Evolutionary conservation across 1,140 invertebrate species (phyloP).

Genomic region (Drosophila busckii): DNA sequence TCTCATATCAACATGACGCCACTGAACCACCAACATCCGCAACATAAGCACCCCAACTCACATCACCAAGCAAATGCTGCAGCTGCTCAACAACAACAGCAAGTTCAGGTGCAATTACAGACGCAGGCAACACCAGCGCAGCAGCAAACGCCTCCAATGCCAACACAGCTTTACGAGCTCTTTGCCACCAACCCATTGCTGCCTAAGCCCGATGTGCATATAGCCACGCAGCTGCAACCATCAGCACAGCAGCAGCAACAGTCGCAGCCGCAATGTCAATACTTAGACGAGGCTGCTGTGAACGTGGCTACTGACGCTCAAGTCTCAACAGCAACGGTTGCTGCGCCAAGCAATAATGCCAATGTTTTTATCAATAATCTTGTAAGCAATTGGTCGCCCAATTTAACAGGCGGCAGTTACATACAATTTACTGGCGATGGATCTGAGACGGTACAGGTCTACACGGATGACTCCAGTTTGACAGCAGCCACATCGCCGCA

Average conservation of each 20-base stretch:
- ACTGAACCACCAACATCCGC: conserved; percentile 43
- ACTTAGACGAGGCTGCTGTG: conserved; percentile 30
- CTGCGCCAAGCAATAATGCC: conserved; percentile 24
- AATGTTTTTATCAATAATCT: conserved; percentile 84
- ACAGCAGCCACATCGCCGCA: neutral
- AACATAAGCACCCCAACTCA: conserved; percentile 10
- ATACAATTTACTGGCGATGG: conserved; percentile 84
- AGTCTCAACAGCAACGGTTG: conserved; percentile 1
- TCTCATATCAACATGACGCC: conserved; percentile 65
- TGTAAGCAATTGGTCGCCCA: conserved; percentile 89
- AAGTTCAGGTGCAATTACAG: conserved; percentile 13
- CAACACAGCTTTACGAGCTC: conserved; percentile 61
- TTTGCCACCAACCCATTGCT: conserved; percentile 67
- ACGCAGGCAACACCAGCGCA: conserved; percentile 15
- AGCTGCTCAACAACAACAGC: conserved; percentile 10
- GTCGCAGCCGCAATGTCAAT: conserved; percentile 28
- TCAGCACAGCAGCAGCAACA: conserved; percentile 8
- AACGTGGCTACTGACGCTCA: conserved; percentile 1
- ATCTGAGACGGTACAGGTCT: conserved; percentile 60
- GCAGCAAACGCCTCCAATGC: conserved; percentile 42
- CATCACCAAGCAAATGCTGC: conserved; percentile 11
- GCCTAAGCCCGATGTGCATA: conserved; percentile 55
- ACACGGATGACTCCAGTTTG: conserved; percentile 3
- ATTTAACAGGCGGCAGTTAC: conserved; percentile 89
- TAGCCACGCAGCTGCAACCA: conserved; percentile 20